Conservation (phyloP, 2,888 invertebrate species). For the Nymphalis urticae region DNA sequence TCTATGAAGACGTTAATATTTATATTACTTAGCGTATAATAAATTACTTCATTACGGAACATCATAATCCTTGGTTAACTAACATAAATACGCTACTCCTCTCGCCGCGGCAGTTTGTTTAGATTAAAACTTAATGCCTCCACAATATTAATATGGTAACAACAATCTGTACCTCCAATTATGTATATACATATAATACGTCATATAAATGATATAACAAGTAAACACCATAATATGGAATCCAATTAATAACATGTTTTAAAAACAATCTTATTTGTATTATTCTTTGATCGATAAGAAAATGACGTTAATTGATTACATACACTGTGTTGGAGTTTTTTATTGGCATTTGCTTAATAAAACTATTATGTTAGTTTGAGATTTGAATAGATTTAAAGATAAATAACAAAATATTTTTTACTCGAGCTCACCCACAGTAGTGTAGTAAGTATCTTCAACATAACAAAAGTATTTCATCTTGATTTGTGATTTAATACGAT, state of each 20-base stretch:
- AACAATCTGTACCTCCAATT: conserved; percentile 22
- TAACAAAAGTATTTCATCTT: no score
- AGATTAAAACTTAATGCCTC: conserved; percentile 72
- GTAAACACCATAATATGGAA: not conserved
- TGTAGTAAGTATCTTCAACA: no score
- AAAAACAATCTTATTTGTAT: not conserved
- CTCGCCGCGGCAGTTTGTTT: conserved; percentile 67
- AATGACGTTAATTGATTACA: no score
- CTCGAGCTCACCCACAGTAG: no score
- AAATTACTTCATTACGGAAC: conserved; percentile 65
- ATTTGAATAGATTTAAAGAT: no score
- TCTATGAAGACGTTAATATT: conserved; percentile 34
- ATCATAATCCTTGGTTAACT: conserved; percentile 76
- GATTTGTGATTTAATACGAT: no score
- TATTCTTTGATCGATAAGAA: no score
- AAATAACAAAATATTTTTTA: conserved; percentile 7
- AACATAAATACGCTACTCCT: conserved; percentile 71
- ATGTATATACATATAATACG: not conserved
- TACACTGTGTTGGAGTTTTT: no score
- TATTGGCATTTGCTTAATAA: no score
- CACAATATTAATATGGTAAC: conserved; percentile 56
- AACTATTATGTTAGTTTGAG: no score
- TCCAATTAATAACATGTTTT: not conserved
- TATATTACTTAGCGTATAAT: conserved; percentile 52
- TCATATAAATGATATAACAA: no score